Evolutionary conservation across 1,140 invertebrate genomes (phyloP).

Genomic region (Macrotrachela quadricornifera): DNA sequence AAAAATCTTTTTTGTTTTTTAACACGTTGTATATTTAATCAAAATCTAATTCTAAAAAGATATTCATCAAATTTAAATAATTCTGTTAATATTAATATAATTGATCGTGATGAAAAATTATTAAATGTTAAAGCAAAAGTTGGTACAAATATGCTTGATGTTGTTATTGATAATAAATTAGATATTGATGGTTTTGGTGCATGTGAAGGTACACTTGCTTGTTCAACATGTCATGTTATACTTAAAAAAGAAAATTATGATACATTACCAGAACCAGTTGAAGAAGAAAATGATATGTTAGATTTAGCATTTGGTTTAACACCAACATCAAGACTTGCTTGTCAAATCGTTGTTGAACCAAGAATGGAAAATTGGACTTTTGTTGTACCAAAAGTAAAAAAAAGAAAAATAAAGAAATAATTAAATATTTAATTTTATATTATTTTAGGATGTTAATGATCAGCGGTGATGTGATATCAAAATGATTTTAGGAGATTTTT

Average conservation of each 20-base stretch:
- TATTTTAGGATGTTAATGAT: too few species aligned
- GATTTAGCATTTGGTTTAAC: constrained; percentile 76
- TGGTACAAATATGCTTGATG: constrained; percentile 68
- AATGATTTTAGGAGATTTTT: too few species aligned
- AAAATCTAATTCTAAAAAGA: too few species aligned
- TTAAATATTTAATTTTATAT: too few species aligned
- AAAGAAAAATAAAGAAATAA: too few species aligned
- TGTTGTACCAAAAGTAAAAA: constrained; percentile 50
- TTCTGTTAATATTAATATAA: constrained; percentile 51
- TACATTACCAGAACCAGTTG: constrained; percentile 52
- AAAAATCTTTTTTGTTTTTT: too few species aligned
- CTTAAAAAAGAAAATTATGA: constrained; percentile 60
- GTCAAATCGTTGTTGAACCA: constrained; percentile 65
- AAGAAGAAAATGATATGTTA: constrained; percentile 87
- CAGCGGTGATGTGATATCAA: too few species aligned
- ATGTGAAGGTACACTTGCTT: constrained; percentile 84
- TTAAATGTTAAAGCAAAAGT: constrained; percentile 56
- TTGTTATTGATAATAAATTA: constrained; percentile 73
- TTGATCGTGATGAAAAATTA: constrained; percentile 49
- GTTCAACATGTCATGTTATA: constrained; percentile 86
- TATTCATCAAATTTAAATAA: too few species aligned
- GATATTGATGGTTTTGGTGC: constrained; percentile 91
- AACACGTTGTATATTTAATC: too few species aligned
- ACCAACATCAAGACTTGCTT: constrained; percentile 61
- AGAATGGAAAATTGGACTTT: constrained; percentile 66